Evolutionary conservation across 2,888 invertebrate species (phyloP).

Genomic region (Byasa hedistus): DNA sequence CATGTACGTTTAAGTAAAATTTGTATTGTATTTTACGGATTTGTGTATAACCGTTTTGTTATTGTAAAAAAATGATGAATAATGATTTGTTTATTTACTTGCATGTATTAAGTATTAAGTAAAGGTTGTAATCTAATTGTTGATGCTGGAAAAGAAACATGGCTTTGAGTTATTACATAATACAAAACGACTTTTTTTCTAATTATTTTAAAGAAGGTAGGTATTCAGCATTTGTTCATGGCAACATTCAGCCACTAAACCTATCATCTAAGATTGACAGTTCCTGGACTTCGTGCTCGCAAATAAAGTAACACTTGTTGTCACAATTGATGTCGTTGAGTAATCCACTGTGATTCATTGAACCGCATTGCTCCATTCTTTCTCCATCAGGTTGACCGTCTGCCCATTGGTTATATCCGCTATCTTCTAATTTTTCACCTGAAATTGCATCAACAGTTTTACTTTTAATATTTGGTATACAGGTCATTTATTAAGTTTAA

Average conservation of each 20-base stretch:
- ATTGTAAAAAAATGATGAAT: conserved; percentile 11
- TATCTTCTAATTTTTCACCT: conserved; percentile 48
- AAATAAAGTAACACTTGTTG: conserved; percentile 54
- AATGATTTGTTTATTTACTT: too few species aligned
- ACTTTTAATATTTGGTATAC: not conserved
- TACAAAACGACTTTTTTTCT: too few species aligned
- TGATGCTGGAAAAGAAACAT: too few species aligned
- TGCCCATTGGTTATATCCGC: conserved; percentile 56
- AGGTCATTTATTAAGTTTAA: too few species aligned
- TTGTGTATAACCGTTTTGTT: not conserved
- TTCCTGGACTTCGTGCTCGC: conserved; percentile 55
- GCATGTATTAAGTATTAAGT: too few species aligned
- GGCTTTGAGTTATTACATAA: too few species aligned
- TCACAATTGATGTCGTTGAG: conserved; percentile 55
- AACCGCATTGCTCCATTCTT: conserved; percentile 53
- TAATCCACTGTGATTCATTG: conserved; percentile 57
- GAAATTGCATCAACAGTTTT: conserved; percentile 30
- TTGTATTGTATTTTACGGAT: not conserved
- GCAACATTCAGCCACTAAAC: conserved; percentile 29
- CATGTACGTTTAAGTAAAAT: too few species aligned
- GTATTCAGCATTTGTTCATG: too few species aligned
- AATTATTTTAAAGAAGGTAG: too few species aligned
- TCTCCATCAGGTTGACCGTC: conserved; percentile 53
- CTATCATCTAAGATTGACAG: conserved; percentile 34
- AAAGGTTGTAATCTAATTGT: too few species aligned